phyloP scores from a whole-genome alignment of 2,888 invertebrate species.

The Plagodis pulveraria region DNA sequence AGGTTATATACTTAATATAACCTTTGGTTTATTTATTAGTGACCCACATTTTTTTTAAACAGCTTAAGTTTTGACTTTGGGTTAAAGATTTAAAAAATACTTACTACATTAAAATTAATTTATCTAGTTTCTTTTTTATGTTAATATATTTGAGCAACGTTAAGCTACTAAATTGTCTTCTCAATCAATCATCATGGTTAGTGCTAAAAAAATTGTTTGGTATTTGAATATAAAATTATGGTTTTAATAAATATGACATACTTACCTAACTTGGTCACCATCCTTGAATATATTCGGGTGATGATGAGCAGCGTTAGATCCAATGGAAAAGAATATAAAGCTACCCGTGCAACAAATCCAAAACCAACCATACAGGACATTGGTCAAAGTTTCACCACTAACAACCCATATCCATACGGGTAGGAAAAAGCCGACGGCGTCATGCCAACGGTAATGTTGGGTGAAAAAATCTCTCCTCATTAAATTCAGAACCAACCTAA shows the following conservation, averaged over 20 bases:
- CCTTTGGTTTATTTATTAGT: too few relatives aligned
- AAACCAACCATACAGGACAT: slow-evolving; percentile 81
- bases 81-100: too few relatives aligned
- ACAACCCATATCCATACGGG: slow-evolving; percentile 70
- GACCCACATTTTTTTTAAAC: too few relatives aligned
- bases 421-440: slow-evolving; percentile 62
- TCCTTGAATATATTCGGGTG: slow-evolving; percentile 92
- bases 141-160: too few relatives aligned
- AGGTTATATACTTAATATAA: too few relatives aligned
- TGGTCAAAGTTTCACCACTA: slow-evolving; percentile 54
- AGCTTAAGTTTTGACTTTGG: too few relatives aligned
- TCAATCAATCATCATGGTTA: too few relatives aligned
- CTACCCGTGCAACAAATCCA: slow-evolving; percentile 83
- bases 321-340: slow-evolving; percentile 86
- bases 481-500: slow-evolving; percentile 57
- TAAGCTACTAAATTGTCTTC: too few relatives aligned
- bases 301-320: slow-evolving; percentile 91
- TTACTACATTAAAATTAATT: too few relatives aligned
- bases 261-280: slow-evolving; percentile 85
- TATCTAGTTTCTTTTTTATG: too few relatives aligned
- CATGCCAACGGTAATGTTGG: slow-evolving; percentile 66
- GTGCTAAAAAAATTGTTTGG: too few relatives aligned
- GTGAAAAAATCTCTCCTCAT: slow-evolving; percentile 55
- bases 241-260: neutral
- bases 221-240: too few relatives aligned